A percentile compares a stretch with the other conserved stretches of the same genome.
These are phyloP conservation scores for Myiopsitta monachus DNA, from an alignment of 2,113 vertebrate species.

Conservation along the genomic window DNA sequence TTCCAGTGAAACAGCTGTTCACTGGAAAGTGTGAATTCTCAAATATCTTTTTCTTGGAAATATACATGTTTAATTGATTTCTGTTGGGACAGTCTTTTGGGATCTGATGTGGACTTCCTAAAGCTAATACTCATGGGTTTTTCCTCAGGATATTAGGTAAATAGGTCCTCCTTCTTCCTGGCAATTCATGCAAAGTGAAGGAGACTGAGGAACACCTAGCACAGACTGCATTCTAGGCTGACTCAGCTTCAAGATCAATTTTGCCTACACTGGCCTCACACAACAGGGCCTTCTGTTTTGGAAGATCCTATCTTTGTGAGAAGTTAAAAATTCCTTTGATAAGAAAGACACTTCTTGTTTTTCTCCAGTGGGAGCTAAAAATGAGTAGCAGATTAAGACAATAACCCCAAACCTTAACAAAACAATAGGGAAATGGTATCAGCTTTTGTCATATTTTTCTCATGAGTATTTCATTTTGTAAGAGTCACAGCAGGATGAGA, in stretches of 20 bases:
- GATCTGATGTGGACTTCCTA: background rate
- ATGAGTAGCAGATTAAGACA: background rate
- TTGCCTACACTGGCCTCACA: background rate
- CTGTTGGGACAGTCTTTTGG: background rate
- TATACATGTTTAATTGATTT: background rate
- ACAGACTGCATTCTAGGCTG: background rate
- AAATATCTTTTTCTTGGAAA: background rate
- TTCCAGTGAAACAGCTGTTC: slow-evolving; percentile 18
- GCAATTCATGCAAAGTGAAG: background rate
- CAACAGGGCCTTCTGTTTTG: background rate
- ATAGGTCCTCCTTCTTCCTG: background rate
- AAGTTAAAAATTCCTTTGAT: background rate
- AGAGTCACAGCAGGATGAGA: background rate
- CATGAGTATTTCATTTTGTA: background rate
- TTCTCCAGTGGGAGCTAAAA: background rate
- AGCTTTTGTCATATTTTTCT: background rate
- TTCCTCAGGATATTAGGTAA: background rate
- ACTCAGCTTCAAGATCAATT: background rate
- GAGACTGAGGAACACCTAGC: background rate
- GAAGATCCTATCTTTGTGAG: background rate
- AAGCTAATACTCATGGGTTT: background rate
- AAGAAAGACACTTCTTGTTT: background rate
- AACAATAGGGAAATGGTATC: background rate
- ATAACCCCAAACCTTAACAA: background rate
- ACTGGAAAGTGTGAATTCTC: background rate